Base-by-base conservation (phyloP, 2,888 invertebrate species). In the Drosophila aldrichi region DNA sequence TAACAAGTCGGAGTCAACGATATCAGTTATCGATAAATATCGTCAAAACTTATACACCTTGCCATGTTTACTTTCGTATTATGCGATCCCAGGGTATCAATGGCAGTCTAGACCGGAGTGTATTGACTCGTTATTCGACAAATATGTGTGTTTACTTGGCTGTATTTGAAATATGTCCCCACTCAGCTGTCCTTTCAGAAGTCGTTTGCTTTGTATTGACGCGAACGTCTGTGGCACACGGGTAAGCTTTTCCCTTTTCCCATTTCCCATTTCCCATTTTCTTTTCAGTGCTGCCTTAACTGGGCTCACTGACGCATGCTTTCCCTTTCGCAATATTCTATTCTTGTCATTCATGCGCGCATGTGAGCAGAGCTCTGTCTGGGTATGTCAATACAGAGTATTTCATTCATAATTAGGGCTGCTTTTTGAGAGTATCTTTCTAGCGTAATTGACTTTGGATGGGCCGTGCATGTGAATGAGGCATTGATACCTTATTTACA, bases 91-190 rank as follows among this genome's bases (percentile, higher is more conserved):
- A 22, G 57, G 58, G 58, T 32, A 58, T 58, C 38, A 14, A 16
- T 38, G 38, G 10, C 29, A 25, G 25, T 16, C 18, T 38, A 46
- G 36, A 29, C 38, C 7, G 1, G 14, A 16, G 16, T 22, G 3
- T 48, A 38, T 48, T 29, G 29, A 48, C 38, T 25, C 34, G 14
- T 25, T 36, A 41, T n/a, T 55, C 40, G 41, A 41, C 36, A 48
- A 25, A 52, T 65, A 44, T 36, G 20, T 74, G 46, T 61, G 55
- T 67, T 25, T 46, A 32, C 48, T 40, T 38, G 48, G 29, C 22
- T 29, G 16, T 61, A 43, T 44, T 65, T 70, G 64, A 89, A 88
- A 86, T 87, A 84, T 88, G 85, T 88, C 69, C 73, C 82, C 74
- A 84, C 77, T 89, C 77, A 81, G 57, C 36, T 61, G 72, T 51